Conservation (phyloP, 2,797 vertebrate genomes). For the Syngnathus acus region DNA sequence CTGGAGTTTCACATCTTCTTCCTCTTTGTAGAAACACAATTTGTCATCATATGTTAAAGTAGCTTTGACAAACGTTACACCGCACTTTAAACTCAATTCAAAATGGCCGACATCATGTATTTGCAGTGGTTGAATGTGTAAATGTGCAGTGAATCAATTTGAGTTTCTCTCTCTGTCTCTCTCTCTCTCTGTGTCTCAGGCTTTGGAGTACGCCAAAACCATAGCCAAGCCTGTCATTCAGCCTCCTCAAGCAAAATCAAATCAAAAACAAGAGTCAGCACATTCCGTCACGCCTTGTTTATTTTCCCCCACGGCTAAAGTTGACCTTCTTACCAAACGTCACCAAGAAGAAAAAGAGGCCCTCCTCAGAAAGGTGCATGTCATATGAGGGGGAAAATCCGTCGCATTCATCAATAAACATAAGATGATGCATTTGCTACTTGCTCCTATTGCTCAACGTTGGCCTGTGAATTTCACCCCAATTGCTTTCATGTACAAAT, state of each 20-base stretch:
- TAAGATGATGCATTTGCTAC: neutral
- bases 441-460: neutral
- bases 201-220: conserved; percentile 85
- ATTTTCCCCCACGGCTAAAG: conserved; percentile 58
- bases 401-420: neutral
- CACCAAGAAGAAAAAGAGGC: conserved; percentile 84
- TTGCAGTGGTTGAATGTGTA: no score
- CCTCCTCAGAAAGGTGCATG: conserved; percentile 53
- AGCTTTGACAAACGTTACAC: no score
- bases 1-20: conserved; percentile 1
- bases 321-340: conserved; percentile 74
- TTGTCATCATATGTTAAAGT: no score
- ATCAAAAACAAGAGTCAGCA: conserved; percentile 16
- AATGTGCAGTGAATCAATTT: no score
- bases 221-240: conserved; percentile 72
- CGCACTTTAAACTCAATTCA: no score
- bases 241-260: conserved; percentile 19
- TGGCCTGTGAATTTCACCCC: no score
- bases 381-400: neutral
- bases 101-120: no score
- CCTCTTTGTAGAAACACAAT: no score
- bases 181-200: conserved; percentile 55
- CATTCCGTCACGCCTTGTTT: conserved; percentile 13
- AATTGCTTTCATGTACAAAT: no score
- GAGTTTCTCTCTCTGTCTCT: neutral